A percentile compares a stretch with the other conserved stretches of the same genome.
These are phyloP conservation scores for Lophotriccus pileatus DNA, from an alignment of 2,797 vertebrate species.

Conservation along the genomic window DNA sequence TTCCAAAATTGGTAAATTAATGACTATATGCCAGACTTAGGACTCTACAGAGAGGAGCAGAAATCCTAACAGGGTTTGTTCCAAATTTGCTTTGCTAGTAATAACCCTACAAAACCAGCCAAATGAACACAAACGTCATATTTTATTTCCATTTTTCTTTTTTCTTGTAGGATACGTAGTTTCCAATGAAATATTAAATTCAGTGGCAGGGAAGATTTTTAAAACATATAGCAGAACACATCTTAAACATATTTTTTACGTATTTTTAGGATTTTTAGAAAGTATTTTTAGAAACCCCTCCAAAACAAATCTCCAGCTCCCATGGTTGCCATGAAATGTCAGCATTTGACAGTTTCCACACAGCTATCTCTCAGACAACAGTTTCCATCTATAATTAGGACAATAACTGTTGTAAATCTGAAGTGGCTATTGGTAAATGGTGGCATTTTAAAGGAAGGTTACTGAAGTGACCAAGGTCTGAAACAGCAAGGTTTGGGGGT, in stretches of 20 bases:
- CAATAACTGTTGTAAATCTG: neutral
- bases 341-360: conserved; percentile 40
- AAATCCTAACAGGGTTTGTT: neutral
- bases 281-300: conserved; percentile 24
- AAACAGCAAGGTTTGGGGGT: neutral
- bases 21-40: neutral
- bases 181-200: conserved; percentile 27
- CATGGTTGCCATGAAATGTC: conserved; percentile 35
- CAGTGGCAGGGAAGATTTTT: neutral
- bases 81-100: conserved; percentile 15
- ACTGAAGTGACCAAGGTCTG: neutral
- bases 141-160: neutral
- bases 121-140: neutral
- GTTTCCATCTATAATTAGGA: conserved; percentile 12
- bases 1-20: conserved; percentile 62
- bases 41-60: neutral
- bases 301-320: conserved; percentile 40
- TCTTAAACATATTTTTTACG: neutral
- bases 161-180: neutral
- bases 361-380: neutral
- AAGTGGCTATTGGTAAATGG: neutral
- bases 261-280: neutral
- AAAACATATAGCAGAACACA: neutral
- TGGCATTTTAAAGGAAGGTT: neutral
- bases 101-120: neutral